These are phyloP conservation scores for Bos taurus DNA, from an alignment of 2,113 vertebrate species.

Conservation along the genomic window DNA sequence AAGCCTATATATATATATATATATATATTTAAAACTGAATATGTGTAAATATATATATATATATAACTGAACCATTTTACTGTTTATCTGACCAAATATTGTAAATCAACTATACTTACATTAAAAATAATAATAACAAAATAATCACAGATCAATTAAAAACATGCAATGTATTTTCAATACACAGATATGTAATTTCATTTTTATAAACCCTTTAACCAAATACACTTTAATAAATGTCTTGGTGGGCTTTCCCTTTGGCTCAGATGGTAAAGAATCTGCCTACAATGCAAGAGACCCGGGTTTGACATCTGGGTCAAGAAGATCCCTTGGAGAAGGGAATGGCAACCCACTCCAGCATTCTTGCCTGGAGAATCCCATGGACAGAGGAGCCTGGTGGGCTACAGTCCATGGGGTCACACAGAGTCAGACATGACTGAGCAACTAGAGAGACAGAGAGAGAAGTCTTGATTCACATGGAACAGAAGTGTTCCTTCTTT, in stretches of 20 bases:
- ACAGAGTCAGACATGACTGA: background rate
- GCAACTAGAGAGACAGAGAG: background rate
- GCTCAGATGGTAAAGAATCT: background rate
- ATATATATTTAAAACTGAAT: too few species aligned
- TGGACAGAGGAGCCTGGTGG: background rate
- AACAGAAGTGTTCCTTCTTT: background rate
- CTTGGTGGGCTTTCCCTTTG: background rate
- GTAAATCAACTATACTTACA: background rate
- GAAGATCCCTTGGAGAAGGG: background rate
- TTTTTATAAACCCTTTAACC: background rate
- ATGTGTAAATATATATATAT: background rate
- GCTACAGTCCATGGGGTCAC: background rate
- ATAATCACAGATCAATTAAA: background rate
- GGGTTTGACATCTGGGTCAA: background rate
- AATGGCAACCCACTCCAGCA: background rate
- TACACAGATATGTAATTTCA: background rate
- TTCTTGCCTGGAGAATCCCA: background rate
- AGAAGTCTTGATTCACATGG: background rate
- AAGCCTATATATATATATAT: background rate
- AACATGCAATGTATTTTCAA: too few species aligned
- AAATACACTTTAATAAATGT: background rate
- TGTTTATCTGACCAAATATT: background rate
- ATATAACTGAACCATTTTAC: background rate
- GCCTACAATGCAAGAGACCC: background rate
- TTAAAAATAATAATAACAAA: background rate